Conservation (phyloP, 1,140 invertebrate species). For the Bursaphelenchus mucronatus region DNA sequence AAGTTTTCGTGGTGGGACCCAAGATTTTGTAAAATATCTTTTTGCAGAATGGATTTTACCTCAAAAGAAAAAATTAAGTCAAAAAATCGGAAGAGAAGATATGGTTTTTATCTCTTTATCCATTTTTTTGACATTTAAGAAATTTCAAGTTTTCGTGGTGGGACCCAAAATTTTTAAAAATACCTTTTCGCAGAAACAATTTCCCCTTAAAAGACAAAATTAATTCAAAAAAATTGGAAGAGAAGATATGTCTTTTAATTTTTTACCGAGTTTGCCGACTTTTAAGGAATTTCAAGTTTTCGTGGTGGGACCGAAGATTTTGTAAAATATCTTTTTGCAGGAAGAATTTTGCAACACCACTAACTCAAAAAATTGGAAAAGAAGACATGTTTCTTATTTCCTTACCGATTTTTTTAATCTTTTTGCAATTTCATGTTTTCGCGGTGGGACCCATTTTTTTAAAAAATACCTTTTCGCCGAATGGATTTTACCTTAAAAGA, state of each 20-base stretch:
- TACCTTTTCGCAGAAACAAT: slow-evolving; percentile 39
- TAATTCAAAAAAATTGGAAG: slow-evolving; percentile 16
- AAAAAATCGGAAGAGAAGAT: slow-evolving; percentile 17
- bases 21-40: slow-evolving; percentile 20
- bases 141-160: not conserved
- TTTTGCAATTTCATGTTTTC: not conserved
- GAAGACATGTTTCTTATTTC: not conserved
- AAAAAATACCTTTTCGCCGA: slow-evolving; percentile 33
- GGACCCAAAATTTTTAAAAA: not conserved
- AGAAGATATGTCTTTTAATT: not conserved
- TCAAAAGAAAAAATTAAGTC: too few species aligned
- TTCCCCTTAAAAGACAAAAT: slow-evolving; percentile 16
- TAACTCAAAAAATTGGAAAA: slow-evolving; percentile 13
- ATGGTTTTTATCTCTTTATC: too few species aligned
- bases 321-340: slow-evolving; percentile 31
- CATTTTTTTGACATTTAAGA: too few species aligned
- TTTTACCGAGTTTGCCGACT: too few species aligned
- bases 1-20: not conserved
- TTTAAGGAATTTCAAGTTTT: not conserved
- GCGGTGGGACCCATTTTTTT: not conserved
- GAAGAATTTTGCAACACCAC: slow-evolving; percentile 23
- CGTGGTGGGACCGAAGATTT: not conserved
- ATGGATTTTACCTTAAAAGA: slow-evolving; percentile 30
- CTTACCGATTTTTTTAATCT: too few species aligned
- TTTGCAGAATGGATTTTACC: too few species aligned